Evolutionary conservation across 2,888 invertebrate species (phyloP).

Genomic region (Hemicrepidius hirtus): DNA sequence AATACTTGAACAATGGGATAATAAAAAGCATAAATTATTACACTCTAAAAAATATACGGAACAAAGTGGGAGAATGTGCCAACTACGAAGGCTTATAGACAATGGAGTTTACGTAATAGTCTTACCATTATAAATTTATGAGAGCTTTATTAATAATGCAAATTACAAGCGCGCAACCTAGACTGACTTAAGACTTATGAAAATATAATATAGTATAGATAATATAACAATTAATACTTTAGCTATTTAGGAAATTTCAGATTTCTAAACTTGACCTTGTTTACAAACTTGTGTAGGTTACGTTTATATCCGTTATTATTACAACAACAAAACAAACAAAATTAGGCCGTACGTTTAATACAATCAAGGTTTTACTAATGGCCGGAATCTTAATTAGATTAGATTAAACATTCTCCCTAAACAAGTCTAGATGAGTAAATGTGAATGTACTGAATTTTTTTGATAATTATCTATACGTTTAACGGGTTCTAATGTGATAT

Average conservation of each 20-base stretch:
- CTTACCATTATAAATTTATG: conserved; percentile 46
- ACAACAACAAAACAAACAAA: conserved; percentile 31
- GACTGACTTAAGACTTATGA: conserved; percentile 28
- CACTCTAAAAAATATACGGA: conserved; percentile 51
- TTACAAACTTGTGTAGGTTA: conserved; percentile 18
- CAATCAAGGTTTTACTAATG: not conserved
- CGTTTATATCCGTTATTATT: conserved; percentile 28
- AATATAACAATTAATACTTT: conserved; percentile 26
- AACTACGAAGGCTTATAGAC: conserved; percentile 47
- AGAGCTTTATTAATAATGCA: conserved; percentile 51
- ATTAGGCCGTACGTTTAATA: conserved; percentile 20
- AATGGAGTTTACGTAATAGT: conserved; percentile 47
- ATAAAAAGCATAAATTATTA: conserved; percentile 53
- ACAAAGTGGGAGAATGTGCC: conserved; percentile 52
- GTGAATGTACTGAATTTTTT: not conserved
- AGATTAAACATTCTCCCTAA: not conserved
- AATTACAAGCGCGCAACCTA: conserved; percentile 36
- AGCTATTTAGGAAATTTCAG: conserved; percentile 31
- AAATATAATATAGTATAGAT: conserved; percentile 15
- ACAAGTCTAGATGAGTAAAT: not conserved
- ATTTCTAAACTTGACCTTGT: conserved; percentile 51
- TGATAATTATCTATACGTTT: too few relatives aligned
- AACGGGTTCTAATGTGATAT: conserved; percentile 1
- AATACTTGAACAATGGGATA: conserved; percentile 50
- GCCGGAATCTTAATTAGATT: conserved; percentile 15